Conservation (phyloP, 2,888 invertebrate species). For the Acanthacorydalis orientalis region DNA sequence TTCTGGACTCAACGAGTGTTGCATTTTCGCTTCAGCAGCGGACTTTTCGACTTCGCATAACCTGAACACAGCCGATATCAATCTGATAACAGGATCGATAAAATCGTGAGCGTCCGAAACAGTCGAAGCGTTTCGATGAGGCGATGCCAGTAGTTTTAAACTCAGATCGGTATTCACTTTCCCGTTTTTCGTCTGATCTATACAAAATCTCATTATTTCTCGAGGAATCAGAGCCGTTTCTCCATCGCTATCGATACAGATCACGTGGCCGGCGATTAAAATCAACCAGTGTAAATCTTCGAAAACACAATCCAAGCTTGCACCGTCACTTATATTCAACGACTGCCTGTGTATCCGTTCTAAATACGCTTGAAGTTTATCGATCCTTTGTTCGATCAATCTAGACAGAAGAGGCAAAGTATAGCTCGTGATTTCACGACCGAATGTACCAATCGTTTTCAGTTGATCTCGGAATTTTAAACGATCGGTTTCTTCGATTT, state of each 20-base stretch:
- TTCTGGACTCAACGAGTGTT: conserved; percentile 58
- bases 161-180: conserved; percentile 20
- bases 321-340: conserved; percentile 22
- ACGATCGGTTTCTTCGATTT: conserved; percentile 46
- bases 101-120: conserved; percentile 23
- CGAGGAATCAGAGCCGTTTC: conserved; percentile 48
- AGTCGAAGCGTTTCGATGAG: conserved; percentile 29
- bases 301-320: conserved; percentile 42
- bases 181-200: conserved; percentile 27
- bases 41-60: conserved; percentile 61
- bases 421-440: conserved; percentile 43
- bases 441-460: conserved; percentile 52
- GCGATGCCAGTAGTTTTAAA: conserved; percentile 23
- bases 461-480: conserved; percentile 53
- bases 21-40: conserved; percentile 48
- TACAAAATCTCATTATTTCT: conserved; percentile 43
- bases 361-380: conserved; percentile 19
- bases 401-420: conserved; percentile 31
- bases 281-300: conserved; percentile 87
- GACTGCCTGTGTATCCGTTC: conserved; percentile 22
- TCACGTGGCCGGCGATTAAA: conserved; percentile 52
- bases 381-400: conserved; percentile 22
- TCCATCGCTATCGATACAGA: conserved; percentile 49
- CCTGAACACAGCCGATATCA: conserved; percentile 53
- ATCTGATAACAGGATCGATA: conserved; percentile 32